Base-by-base conservation (phyloP, 2,113 vertebrate species). In the Cololabis saira region DNA sequence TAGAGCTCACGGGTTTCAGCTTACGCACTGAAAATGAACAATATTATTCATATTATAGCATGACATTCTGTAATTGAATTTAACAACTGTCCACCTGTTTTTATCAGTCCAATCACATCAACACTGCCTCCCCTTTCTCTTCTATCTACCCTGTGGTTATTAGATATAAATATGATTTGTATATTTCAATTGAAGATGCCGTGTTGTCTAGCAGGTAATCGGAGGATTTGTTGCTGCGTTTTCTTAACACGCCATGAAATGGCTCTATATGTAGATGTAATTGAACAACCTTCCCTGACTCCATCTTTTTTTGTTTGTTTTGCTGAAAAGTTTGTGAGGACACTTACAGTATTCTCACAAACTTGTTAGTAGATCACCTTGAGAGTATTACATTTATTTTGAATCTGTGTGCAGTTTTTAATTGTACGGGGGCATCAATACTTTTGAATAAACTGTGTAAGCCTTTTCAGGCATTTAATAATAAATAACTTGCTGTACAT, bases 31-130 rank as follows among this genome's bases (percentile, higher is more conserved):
- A 81, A 82, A 80, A 50, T 27, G 30, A 56, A 62, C 47, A 47
- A 71, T 76, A 72, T 68, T 5, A 8, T 11, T 74, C 3, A 51
- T 61, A 70, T 69, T 62, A 52, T 12, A 61, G 53, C 42, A 4
- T 76, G 37, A 64, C 33, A 1, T 37, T 58, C 12, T 49, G 12
- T 78, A 76, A 81, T 81, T 83, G 14, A 71, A 80, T 73, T 82
- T 37, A 61, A 52, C 13, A 52, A 49, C 45, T 27, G 24, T n/a
- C 17, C 56, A 67, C 33, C 33, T 48, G 30, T 56, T 70, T 27
- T 60, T 49, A 66, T 69, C 68, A 7, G 33, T 56, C n/a, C 40
- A 56, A 17, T 67, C 24, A 19, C 56, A 42, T 16, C 54, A 2
- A 24, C 50, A 44, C 53, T 19, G 22, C 44, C 22, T 67, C 41